These are phyloP conservation scores for Cephus pygmeus DNA, from an alignment of 2,888 invertebrate genomes.

Conservation along the genomic window DNA sequence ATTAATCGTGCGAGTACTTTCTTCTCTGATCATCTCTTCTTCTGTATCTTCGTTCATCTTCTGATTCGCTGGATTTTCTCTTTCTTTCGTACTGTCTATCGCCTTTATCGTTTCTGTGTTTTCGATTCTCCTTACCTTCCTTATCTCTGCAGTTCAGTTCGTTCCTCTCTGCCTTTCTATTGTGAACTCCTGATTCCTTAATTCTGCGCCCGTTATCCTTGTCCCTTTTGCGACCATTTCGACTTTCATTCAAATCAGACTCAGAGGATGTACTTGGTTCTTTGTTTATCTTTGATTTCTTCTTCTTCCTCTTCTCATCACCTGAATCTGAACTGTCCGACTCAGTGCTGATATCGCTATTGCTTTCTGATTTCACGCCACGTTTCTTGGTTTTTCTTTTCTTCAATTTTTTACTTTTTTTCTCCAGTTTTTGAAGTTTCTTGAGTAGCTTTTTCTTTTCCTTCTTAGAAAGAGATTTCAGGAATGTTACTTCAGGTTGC, in stretches of 20 bases:
- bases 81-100: conserved; percentile 34
- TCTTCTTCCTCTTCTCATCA: conserved; percentile 33
- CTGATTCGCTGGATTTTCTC: conserved; percentile 34
- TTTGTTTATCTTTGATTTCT: conserved; percentile 26
- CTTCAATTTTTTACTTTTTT: conserved; percentile 66
- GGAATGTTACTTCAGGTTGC: conserved; percentile 80
- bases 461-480: conserved; percentile 85
- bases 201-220: conserved; percentile 10
- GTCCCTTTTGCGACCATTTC: conserved; percentile 16
- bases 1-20: conserved; percentile 27
- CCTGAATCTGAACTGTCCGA: conserved; percentile 32
- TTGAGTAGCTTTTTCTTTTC: conserved; percentile 93
- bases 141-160: conserved; percentile 38
- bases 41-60: conserved; percentile 30
- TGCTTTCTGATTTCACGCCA: conserved; percentile 29
- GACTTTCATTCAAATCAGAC: conserved; percentile 1
- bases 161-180: conserved; percentile 20
- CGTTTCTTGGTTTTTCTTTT: conserved; percentile 34
- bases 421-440: conserved; percentile 79
- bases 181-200: conserved; percentile 12
- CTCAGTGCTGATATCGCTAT: conserved; percentile 27
- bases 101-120: conserved; percentile 37
- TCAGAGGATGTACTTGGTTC: conserved; percentile 21
- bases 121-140: conserved; percentile 46
- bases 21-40: conserved; percentile 29